phyloP scores from a whole-genome alignment of 2,797 vertebrate genomes.

The Centropyge bicolor region DNA sequence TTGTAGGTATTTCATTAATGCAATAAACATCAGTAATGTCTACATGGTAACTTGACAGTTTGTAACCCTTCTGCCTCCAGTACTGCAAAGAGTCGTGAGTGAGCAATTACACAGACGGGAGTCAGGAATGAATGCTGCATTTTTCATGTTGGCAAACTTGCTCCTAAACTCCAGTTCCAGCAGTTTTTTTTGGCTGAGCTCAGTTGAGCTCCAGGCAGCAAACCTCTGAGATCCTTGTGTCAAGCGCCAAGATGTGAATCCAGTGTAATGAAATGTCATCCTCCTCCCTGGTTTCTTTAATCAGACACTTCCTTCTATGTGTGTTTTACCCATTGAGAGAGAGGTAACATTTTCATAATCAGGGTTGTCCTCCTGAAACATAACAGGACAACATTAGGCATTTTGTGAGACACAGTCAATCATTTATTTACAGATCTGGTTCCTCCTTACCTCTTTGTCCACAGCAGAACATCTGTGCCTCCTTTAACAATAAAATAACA shows the following conservation, averaged over 20 bases:
- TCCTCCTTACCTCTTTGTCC: constrained; percentile 28
- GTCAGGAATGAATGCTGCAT: neutral
- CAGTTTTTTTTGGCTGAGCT: neutral
- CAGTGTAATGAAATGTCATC: neutral
- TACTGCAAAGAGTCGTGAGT: neutral
- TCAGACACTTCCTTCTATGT: neutral
- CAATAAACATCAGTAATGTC: neutral
- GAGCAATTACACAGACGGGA: neutral
- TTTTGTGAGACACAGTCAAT: neutral
- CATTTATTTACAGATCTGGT: neutral
- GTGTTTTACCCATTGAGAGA: neutral
- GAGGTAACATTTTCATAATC: constrained; percentile 25
- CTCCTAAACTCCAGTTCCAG: neutral
- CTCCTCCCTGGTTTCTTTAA: neutral
- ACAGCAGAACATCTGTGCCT: neutral
- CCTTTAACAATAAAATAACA: constrained; percentile 36
- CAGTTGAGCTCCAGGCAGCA: neutral
- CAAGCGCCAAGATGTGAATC: too few species aligned
- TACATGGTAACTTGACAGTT: neutral
- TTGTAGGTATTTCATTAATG: neutral
- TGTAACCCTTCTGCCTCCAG: neutral
- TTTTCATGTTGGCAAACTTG: constrained; percentile 4
- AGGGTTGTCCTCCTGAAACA: constrained; percentile 40
- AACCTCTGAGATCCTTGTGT: neutral
- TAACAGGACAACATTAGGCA: constrained; percentile 3